Conservation (phyloP, 2,888 invertebrate genomes). For the Lottia gigantea region DNA sequence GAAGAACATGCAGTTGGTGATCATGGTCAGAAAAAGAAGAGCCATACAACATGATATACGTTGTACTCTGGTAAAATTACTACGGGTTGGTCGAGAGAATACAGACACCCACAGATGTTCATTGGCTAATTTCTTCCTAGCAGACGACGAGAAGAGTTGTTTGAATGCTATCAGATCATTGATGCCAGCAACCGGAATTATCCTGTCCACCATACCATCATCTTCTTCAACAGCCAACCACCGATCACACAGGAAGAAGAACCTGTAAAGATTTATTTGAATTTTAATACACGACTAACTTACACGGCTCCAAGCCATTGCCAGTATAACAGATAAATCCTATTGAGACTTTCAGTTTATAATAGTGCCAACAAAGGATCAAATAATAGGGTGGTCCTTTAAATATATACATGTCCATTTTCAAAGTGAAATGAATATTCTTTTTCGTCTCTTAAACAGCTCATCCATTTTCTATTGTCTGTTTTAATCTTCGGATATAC, state of each 20-base stretch:
- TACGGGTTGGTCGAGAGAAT: conserved; percentile 64
- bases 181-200: conserved; percentile 65
- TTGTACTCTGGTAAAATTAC: conserved; percentile 68
- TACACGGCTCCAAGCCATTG: too few species aligned
- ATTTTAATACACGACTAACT: too few species aligned
- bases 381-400: too few species aligned
- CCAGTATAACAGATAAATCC: too few species aligned
- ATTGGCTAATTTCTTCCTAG: conserved; percentile 66
- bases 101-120: conserved; percentile 68
- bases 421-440: too few species aligned
- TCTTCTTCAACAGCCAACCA: conserved; percentile 68
- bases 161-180: conserved; percentile 66
- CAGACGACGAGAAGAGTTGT: conserved; percentile 63
- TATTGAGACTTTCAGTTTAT: too few species aligned
- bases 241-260: conserved; percentile 63
- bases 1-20: conserved; percentile 69
- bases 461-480: too few species aligned
- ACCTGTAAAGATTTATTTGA: conserved; percentile 40
- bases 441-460: too few species aligned
- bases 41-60: conserved; percentile 66
- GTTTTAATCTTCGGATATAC: too few species aligned
- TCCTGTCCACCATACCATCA: conserved; percentile 66
- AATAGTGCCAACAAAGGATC: too few species aligned
- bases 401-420: too few species aligned
- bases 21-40: conserved; percentile 67